A percentile compares a stretch with the other conserved stretches of the same genome.
Conservation (phyloP, 2,888 invertebrate genomes). For the Nesidiocoris tenuis region DNA sequence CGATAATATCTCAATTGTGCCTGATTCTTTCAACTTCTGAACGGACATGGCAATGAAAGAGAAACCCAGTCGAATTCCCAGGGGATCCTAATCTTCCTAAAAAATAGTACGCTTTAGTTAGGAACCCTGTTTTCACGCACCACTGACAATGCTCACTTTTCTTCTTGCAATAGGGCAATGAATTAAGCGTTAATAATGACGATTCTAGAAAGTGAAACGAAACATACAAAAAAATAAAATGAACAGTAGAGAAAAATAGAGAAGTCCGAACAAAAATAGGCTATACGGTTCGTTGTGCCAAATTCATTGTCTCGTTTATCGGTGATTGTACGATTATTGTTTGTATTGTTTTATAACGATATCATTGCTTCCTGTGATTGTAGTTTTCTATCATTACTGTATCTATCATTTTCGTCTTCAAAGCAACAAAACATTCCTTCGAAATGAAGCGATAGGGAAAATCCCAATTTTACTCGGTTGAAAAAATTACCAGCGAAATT, state of each 20-base stretch:
- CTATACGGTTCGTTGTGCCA: conserved; percentile 42
- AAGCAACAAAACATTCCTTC: not conserved
- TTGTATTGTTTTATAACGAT: not conserved
- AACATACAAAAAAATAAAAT: conserved; percentile 9
- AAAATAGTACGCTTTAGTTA: not conserved
- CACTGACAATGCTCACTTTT: not conserved
- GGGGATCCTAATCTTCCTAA: not conserved
- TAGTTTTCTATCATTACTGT: conserved; percentile 18
- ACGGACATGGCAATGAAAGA: not conserved
- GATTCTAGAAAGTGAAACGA: not conserved
- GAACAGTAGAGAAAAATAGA: not conserved
- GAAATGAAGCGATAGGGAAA: not conserved
- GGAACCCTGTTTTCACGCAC: not conserved
- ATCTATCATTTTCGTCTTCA: conserved; percentile 1
- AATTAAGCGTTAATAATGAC: not conserved
- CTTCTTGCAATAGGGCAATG: not conserved
- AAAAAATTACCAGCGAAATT: too few species aligned
- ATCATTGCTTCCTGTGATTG: conserved; percentile 19
- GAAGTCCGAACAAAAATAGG: conserved; percentile 17
- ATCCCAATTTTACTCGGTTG: conserved; percentile 1
- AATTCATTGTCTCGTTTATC: conserved; percentile 38
- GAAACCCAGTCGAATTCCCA: not conserved
- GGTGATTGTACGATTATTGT: not conserved
- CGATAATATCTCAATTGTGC: not conserved
- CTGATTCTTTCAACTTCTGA: not conserved